Evolutionary conservation across 2,797 vertebrate species (phyloP).

Genomic region (Acrossocheilus fasciatus): DNA sequence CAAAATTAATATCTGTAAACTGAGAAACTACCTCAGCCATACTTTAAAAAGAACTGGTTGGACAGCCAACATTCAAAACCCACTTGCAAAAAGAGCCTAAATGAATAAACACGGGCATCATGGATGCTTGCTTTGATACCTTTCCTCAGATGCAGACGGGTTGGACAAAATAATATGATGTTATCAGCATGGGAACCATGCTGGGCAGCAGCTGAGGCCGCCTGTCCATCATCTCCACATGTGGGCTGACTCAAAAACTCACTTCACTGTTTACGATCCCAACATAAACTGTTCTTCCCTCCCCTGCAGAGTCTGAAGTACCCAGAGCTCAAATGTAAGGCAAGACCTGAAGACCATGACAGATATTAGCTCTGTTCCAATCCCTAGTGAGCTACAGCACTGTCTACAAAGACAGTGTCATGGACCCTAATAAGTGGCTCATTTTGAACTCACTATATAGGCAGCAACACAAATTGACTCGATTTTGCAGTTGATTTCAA

Average conservation of each 20-base stretch:
- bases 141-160: conserved; percentile 9
- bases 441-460: neutral
- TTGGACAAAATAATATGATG: conserved; percentile 5
- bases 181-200: conserved; percentile 7
- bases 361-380: conserved; percentile 14
- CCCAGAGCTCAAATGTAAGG: conserved; percentile 22
- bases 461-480: neutral
- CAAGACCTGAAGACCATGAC: conserved; percentile 1
- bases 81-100: conserved; percentile 40
- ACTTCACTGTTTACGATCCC: neutral
- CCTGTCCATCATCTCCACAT: neutral
- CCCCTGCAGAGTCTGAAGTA: neutral
- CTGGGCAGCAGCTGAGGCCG: neutral
- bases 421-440: neutral
- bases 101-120: conserved; percentile 16
- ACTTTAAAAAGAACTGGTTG: conserved; percentile 41
- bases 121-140: conserved; percentile 13
- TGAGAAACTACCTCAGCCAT: conserved; percentile 40
- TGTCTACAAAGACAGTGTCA: neutral
- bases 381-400: neutral
- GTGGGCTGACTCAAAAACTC: neutral
- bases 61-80: conserved; percentile 40
- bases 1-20: conserved; percentile 58
- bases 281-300: neutral
- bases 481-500: neutral